Evolutionary conservation across 2,113 vertebrate species (phyloP), one percentile per base, ranked within the genome.

Genomic region (Heterochromis multidens): DNA sequence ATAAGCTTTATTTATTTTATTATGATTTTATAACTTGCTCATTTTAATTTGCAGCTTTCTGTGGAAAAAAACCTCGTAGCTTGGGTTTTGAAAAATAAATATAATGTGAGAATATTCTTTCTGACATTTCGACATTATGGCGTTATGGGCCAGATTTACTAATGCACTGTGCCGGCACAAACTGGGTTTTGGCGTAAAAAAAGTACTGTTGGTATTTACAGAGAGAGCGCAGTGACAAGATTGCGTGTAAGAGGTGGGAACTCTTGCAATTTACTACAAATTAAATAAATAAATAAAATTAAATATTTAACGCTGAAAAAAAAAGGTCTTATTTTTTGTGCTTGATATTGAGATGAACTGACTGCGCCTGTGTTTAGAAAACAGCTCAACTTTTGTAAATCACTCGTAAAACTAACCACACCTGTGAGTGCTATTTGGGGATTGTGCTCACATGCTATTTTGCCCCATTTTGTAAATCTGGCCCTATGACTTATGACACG

Each of bases 261-360:
- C n/a, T n/a, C n/a, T n/a, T n/a, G 31, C 29, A 62, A 62, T 62
- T 62, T 35, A 62, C 31, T 62, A 31, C 19, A 62, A 35, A 62
- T 33, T 33, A 5, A 8, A 61, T 9, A 61, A 11, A n/a, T n/a
- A n/a, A n/a, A n/a, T n/a, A n/a, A n/a, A n/a, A n/a, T n/a, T n/a
- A n/a, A n/a, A 61, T 61, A 33, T 61, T 61, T 61, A 61, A 21
- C 9, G 35, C 10, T 1, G 60, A 10, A 7, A 62, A 35, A 62
- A 21, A 62, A 62, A 62, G 1, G 60, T 62, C 11, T 62, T 62
- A 62, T 62, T 62, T 62, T 29, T 62, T 62, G 29, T 4, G 33
- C 17, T 21, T 61, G 0, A 61, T 61, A 33, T 0, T 33, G 19
- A 62, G 35, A 35, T 7, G 35, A 37, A 37, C 35, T 37, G 60